Conservation (phyloP, 1,140 invertebrate species). For the Periplaneta americana region DNA sequence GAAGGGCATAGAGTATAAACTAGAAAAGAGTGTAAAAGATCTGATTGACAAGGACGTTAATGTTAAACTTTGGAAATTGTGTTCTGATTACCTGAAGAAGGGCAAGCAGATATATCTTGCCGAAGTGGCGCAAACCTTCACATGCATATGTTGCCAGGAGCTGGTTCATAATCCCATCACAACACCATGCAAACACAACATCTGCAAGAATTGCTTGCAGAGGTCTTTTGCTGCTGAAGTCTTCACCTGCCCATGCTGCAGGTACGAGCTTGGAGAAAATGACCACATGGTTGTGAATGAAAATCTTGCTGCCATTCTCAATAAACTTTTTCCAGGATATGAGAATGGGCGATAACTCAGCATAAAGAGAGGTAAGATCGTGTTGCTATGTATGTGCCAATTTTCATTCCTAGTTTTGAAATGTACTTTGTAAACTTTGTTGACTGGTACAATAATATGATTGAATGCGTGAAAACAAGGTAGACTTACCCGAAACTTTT, state of each 20-base stretch:
- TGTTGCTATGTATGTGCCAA: too few relatives aligned
- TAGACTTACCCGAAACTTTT: too few relatives aligned
- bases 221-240: slow-evolving; percentile 61
- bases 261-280: slow-evolving; percentile 51
- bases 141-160: slow-evolving; percentile 77
- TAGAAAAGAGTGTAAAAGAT: slow-evolving; percentile 43
- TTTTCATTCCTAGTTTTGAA: too few relatives aligned
- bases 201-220: slow-evolving; percentile 64
- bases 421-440: too few relatives aligned
- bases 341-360: slow-evolving; percentile 43
- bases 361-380: too few relatives aligned
- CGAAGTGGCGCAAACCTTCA: slow-evolving; percentile 60
- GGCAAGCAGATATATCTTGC: slow-evolving; percentile 59
- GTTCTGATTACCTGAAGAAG: slow-evolving; percentile 37
- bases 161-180: slow-evolving; percentile 68
- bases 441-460: too few relatives aligned
- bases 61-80: slow-evolving; percentile 62
- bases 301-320: slow-evolving; percentile 45
- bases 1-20: slow-evolving; percentile 40
- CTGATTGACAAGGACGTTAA: slow-evolving; percentile 58
- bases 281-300: slow-evolving; percentile 50
- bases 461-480: too few relatives aligned
- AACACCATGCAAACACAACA: slow-evolving; percentile 68
- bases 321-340: slow-evolving; percentile 57
- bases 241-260: slow-evolving; percentile 62